Conservation (phyloP, 2,113 vertebrate genomes). For the Pseudorasbora parva region DNA sequence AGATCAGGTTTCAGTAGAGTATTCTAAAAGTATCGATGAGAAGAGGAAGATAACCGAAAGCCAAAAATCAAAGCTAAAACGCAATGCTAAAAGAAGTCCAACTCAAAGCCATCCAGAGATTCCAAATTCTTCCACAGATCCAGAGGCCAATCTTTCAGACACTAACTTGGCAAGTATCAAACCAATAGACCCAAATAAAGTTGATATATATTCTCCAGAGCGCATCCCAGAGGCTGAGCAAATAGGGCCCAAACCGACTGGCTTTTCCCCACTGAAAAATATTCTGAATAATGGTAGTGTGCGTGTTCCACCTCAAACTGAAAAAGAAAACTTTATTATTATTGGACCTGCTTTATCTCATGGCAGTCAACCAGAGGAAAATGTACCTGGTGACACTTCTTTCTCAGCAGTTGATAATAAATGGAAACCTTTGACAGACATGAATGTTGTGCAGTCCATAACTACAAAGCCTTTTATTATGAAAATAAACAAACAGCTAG, state of each 20-base stretch:
- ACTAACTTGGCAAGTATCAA: conserved; percentile 46
- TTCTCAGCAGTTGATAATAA: conserved; percentile 76
- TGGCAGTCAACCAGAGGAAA: conserved; percentile 60
- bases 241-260: conserved; percentile 27
- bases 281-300: conserved; percentile 26
- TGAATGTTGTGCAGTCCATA: conserved; percentile 67
- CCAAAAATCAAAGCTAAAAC: conserved; percentile 49
- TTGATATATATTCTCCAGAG: conserved; percentile 90
- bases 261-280: conserved; percentile 41
- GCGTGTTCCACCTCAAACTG: conserved; percentile 50
- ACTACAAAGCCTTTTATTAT: conserved; percentile 47
- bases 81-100: conserved; percentile 51
- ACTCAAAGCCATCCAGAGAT: conserved; percentile 63
- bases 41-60: conserved; percentile 40
- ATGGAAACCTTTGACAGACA: conserved; percentile 92
- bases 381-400: conserved; percentile 55
- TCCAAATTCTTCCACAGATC: background rate
- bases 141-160: conserved; percentile 53
- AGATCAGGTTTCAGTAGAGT: conserved; percentile 48
- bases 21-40: conserved; percentile 54
- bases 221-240: conserved; percentile 72
- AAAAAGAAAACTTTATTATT: conserved; percentile 35
- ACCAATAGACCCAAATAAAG: conserved; percentile 80
- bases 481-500: conserved; percentile 62
- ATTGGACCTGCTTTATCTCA: conserved; percentile 34